Percentiles rank a stretch among this genome's conserved stretches.
These are phyloP conservation scores for Diogma glabrata DNA, from an alignment of 2,888 invertebrate species.

Conservation along the genomic window DNA sequence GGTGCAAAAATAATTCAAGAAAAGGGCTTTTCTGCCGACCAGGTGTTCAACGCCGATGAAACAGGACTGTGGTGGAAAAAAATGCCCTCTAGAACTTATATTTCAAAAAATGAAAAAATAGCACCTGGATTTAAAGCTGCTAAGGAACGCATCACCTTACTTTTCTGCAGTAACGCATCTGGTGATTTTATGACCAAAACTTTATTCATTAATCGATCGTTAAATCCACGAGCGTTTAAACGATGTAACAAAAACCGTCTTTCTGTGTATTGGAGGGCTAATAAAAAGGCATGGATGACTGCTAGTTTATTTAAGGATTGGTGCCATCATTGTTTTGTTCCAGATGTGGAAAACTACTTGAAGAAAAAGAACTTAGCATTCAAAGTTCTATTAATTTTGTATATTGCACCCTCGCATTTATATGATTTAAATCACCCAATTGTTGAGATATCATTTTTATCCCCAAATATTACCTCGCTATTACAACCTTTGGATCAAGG, in stretches of 20 bases:
- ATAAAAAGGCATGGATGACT: background rate
- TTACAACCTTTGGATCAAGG: background rate
- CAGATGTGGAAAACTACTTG: background rate
- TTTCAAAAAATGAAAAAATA: background rate
- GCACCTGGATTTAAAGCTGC: background rate
- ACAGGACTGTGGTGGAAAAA: background rate
- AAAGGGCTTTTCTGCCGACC: background rate
- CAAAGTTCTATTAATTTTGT: background rate
- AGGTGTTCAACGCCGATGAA: background rate
- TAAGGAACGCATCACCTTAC: background rate
- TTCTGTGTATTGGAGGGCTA: slow-evolving; percentile 1
- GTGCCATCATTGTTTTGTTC: background rate
- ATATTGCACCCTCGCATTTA: background rate
- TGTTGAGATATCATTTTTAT: background rate
- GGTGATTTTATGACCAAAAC: background rate
- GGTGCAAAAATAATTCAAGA: background rate
- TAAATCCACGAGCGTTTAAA: background rate
- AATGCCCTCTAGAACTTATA: slow-evolving; percentile 6
- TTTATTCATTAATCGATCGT: background rate
- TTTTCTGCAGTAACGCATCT: background rate
- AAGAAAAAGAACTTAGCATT: background rate
- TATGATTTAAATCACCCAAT: slow-evolving; percentile 1
- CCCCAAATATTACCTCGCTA: background rate
- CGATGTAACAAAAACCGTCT: slow-evolving; percentile 1
- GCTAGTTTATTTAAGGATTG: background rate